Evolutionary conservation across 92 coral and sea anemone species (phyloP), one percentile per base, ranked within the genome.

Genomic region (Micromussa lordhowensis): DNA sequence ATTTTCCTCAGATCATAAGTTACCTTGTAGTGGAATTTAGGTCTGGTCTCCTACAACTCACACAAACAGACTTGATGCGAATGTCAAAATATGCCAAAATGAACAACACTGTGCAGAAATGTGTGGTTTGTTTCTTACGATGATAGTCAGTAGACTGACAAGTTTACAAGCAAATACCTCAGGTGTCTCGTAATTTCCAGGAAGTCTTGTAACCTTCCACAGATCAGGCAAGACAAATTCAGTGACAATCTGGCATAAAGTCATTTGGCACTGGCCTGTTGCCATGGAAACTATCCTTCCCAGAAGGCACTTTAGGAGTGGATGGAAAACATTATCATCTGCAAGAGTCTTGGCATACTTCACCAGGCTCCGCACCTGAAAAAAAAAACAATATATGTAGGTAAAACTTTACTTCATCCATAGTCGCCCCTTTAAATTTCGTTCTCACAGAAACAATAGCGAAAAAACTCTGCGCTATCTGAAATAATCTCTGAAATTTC

Each of bases 251-350:
- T 88, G 82, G 77, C 92, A 90, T n/a, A 94, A 31, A 28, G 57
- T 76, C 81, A 77, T 72, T 28, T 86, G 80, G 71, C 82, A 44
- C 40, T 84, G 88, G n/a, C 68, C 91, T 83, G 84, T 90, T 91
- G 83, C 89, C 73, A 73, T 83, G 81, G 93, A n/a, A 48, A 95
- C 71, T 44, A 87, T 69, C 77, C 89, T 86, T 24, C 96, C 93
- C 22, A 94, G 88, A 34, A 91, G 40, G 48, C 92, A 91, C 57
- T 88, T 81, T 24, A 92, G 64, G 57, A 94, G 57, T n/a, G 89
- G 82, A 1, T 83, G 76, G 85, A 94, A 77, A 44, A 82, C 55
- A 74, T 68, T 84, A 12, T 82, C 92, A 68, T 88, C 73, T 24
- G 89, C 32, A 35, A 69, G 83, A 8, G 2, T 49, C 77, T 87